A percentile compares a stretch with the other conserved stretches of the same genome.
These are phyloP conservation scores for Spodoptera litura DNA, from an alignment of 1,140 invertebrate species.

Conservation along the genomic window DNA sequence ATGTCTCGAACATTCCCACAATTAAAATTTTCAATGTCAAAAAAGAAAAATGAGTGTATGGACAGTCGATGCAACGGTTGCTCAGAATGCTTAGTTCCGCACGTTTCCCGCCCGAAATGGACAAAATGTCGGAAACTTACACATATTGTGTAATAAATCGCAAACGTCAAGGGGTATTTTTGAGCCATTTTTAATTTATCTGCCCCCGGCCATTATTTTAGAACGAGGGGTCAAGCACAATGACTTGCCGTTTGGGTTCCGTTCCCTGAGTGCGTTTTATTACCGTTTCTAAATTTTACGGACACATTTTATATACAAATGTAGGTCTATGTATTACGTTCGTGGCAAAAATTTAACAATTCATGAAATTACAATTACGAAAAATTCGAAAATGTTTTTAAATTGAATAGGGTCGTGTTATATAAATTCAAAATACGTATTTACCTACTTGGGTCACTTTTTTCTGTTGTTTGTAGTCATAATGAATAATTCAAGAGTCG, in stretches of 20 bases:
- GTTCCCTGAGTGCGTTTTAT: slow-evolving; percentile 75
- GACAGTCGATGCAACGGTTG: slow-evolving; percentile 34
- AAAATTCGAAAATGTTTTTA: too few species aligned
- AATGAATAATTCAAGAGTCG: background rate
- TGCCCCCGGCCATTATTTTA: slow-evolving; percentile 81
- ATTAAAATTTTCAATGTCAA: slow-evolving; percentile 1
- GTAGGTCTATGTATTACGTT: background rate
- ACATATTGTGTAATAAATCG: slow-evolving; percentile 57
- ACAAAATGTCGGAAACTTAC: slow-evolving; percentile 42
- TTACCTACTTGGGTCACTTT: background rate
- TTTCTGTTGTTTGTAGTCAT: background rate
- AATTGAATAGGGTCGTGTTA: background rate
- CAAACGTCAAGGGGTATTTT: slow-evolving; percentile 79
- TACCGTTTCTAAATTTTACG: slow-evolving; percentile 65
- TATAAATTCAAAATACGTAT: too few species aligned
- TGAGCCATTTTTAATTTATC: slow-evolving; percentile 84
- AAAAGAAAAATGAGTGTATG: slow-evolving; percentile 33
- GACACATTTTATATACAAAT: slow-evolving; percentile 13
- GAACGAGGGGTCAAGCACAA: slow-evolving; percentile 78
- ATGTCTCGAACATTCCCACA: background rate
- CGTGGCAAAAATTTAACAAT: background rate
- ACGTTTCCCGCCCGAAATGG: slow-evolving; percentile 41
- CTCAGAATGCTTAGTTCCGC: slow-evolving; percentile 16
- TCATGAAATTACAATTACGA: too few species aligned
- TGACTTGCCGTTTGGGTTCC: slow-evolving; percentile 65